Evolutionary conservation across 2,888 invertebrate genomes (phyloP), one percentile per base, ranked within the genome.

Genomic region (Lymantria monacha): DNA sequence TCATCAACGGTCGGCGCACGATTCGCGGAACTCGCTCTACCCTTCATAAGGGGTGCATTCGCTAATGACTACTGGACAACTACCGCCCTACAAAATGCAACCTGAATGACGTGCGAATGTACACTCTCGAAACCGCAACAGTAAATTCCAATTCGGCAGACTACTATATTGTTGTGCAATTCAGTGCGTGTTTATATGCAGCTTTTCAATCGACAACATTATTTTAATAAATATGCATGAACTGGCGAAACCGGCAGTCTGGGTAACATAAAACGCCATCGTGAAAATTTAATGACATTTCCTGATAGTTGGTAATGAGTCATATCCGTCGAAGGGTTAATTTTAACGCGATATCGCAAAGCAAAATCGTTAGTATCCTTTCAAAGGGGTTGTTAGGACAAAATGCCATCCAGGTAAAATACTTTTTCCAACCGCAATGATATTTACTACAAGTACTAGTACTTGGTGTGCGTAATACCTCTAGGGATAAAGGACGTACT

Each of bases 201-300:
- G 83, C 86, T 85, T 89, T 89, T 88, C 89, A 90, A 90, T 90
- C 89, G 88, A 80, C 83, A 79, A 82, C 85, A 87, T 87, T 89
- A 88, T 90, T 90, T 88, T 87, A 88, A 90, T 90, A 89, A 90
- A 91, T 91, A 91, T 91, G 89, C 85, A 91, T 90, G 88, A 88
- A 87, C 80, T 78, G 74, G 83, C 83, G 79, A 86, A 88, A 85
- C 85, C 79, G 79, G 76, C 78, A 74, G 79, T 80, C 79, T 75
- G 81, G 82, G 83, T 85, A 85, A 86, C 85, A 82, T 83, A 82
- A 88, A 88, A 87, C 87, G 83, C 84, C 82, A 85, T 87, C 83
- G 87, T 91, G 90, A 87, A 90, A 91, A 87, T 88, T 88, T 90
- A 87, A 90, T 90, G 83, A 86, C 82, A 82, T 85, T 87, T 89